Evolutionary conservation across 2,797 vertebrate species (phyloP), one percentile per base, ranked within the genome.

Genomic region (Helarctos malayanus): DNA sequence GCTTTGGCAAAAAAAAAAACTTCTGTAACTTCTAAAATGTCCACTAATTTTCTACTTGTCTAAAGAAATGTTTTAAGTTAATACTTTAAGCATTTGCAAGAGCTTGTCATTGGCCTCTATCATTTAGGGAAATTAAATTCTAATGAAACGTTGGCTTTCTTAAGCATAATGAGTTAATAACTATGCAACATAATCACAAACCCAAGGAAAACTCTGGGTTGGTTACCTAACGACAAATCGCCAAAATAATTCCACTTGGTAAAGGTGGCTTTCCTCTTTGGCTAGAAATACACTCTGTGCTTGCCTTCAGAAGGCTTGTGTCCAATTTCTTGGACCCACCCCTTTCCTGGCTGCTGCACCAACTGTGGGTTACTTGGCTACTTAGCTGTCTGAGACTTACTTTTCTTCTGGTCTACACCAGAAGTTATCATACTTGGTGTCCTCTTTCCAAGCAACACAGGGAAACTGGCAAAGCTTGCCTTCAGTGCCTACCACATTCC

Each of bases 1-100:
- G 61, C 41, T 94, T 97, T 97, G 92, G 83, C 59, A 95, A 84
- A 95, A 87, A 41, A 41, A 97, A 89, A 27, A 97, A 96, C 56
- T 96, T 97, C 89, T 79, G 0, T 82, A 96, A 95, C 57, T 89
- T 75, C 89, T 69, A 94, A 52, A 89, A 84, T 45, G 54, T 57
- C 76, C 56, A 18, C 65, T 76, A 78, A 86, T 95, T 96, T 83
- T 78, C 32, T 94, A 59, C 92, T 79, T 98, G 52, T 87, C 71
- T 96, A 89, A 98, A 56, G 54, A 29, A 76, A 79, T 83, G 84
- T 87, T 94, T 97, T 86, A 96, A 83, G 49, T 87, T 92, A 97
- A 76, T 32, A 63, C 59, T 93, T n/a, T 32, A 89, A 59, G 11
- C 49, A 84, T 96, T 90, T 96, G 38, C 41, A 47, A 65, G 29